Evolutionary conservation across 2,797 vertebrate species (phyloP), one percentile per base, ranked within the genome.

Genomic region (Ptychadena robeensis): DNA sequence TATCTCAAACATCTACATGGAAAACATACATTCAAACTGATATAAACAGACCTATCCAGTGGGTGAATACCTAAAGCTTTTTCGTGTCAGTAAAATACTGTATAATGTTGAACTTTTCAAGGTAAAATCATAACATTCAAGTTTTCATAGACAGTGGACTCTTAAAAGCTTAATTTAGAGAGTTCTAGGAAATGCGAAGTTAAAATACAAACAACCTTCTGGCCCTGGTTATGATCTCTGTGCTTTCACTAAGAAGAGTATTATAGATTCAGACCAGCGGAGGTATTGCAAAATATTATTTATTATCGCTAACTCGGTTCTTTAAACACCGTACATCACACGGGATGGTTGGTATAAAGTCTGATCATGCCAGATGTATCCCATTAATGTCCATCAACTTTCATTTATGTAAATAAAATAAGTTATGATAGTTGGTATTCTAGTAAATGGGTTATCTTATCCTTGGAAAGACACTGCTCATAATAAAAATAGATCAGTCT

Each of bases 111-210:
- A 69, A 37, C n/a, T 74, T 44, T 84, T 32, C 78, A 80, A 35
- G 34, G 71, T 74, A 85, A n/a, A 85, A 85, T 80, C 77, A 85
- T 85, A 85, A 85, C 82, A 80, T 69, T 80, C 71, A 70, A 73
- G 77, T 80, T 57, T 75, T 80, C 35, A 40, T 80, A 80, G 70
- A 64, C 71, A 85, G 77, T 61, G 61, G 67, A 48, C 65, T 80
- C 77, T 80, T 80, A 64, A 66, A 85, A 79, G 70, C 76, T 61
- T 73, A 68, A 84, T 79, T 57, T 79, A 57, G 27, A 30, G 32
- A 35, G 18, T 11, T 25, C 8, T 9, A 18, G 14, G 80, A 67
- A 81, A 74, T 59, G 64, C 34, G 0, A n/a, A n/a, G n/a, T 53
- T 25, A 22, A 66, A 73, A 66, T 53, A 48, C 68, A 73, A 64